Conservation (phyloP, 2,113 vertebrate genomes). For the Trematomus loennbergii region DNA sequence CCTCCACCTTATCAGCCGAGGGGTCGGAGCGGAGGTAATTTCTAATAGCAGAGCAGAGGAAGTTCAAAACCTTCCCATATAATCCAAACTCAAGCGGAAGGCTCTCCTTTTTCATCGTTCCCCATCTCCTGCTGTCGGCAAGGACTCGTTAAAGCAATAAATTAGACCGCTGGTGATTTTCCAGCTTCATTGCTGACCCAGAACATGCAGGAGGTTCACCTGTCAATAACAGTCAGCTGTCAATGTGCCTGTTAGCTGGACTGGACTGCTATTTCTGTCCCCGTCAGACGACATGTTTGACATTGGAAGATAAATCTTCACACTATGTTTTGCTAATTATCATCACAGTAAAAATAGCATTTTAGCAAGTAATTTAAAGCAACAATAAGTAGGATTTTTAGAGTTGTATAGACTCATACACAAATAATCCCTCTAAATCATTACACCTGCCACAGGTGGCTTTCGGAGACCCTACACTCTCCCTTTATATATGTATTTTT, state of each 20-base stretch:
- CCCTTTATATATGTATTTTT: no score
- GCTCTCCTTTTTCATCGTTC: conserved; percentile 42
- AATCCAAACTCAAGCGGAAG: conserved; percentile 44
- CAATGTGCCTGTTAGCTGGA: conserved; percentile 9
- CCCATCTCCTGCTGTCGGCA: conserved; percentile 41
- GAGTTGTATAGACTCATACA: no score
- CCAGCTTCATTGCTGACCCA: conserved; percentile 7
- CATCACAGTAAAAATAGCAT: background rate
- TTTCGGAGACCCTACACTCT: no score
- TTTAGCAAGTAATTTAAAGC: background rate
- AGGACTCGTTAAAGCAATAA: conserved; percentile 32
- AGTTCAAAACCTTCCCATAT: conserved; percentile 42
- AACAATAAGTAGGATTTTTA: background rate
- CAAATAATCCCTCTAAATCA: no score
- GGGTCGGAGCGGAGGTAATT: conserved; percentile 60
- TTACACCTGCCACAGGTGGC: no score
- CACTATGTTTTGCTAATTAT: background rate
- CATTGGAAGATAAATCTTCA: background rate
- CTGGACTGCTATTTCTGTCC: background rate
- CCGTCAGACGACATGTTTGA: background rate
- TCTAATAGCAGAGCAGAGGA: conserved; percentile 25
- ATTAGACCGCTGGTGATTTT: background rate
- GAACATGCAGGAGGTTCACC: conserved; percentile 14
- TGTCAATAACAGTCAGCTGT: conserved; percentile 32
- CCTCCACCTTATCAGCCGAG: conserved; percentile 54